These are phyloP conservation scores for Hucho hucho DNA, from an alignment of 2,113 vertebrate species.

Conservation along the genomic window DNA sequence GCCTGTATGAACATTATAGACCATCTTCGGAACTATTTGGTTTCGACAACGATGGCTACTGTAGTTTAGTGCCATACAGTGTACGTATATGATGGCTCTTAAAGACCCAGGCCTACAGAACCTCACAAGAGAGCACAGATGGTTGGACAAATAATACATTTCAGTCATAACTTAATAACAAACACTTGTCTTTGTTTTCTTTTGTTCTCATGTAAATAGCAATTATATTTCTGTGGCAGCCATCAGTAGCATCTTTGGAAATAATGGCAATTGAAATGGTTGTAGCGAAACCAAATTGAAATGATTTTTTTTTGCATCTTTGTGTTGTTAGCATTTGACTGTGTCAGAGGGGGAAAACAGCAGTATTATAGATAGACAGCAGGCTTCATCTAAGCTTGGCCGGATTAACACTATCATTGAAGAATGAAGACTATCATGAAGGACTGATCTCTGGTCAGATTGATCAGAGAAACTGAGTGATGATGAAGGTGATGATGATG, in stretches of 20 bases:
- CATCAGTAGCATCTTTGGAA: constrained; percentile 19
- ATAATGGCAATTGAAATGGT: constrained; percentile 19
- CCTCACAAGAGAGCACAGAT: constrained; percentile 21
- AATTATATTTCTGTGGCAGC: constrained; percentile 36
- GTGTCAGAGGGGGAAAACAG: constrained; percentile 21
- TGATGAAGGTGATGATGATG: no score
- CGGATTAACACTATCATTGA: constrained; percentile 4
- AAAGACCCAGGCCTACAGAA: not conserved
- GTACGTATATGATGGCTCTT: no score
- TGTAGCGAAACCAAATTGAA: constrained; percentile 16
- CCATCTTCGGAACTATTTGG: not conserved
- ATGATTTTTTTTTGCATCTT: not conserved
- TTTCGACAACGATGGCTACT: not conserved
- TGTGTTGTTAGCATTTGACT: constrained; percentile 26
- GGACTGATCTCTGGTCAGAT: constrained; percentile 6
- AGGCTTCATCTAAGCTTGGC: not conserved
- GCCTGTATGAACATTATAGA: not conserved
- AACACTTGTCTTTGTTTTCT: not conserved
- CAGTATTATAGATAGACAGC: not conserved
- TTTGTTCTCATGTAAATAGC: constrained; percentile 46
- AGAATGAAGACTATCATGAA: not conserved
- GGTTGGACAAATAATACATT: constrained; percentile 20
- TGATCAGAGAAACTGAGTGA: no score
- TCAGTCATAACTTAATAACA: constrained; percentile 22
- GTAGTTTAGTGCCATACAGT: constrained; percentile 6